These are phyloP conservation scores for Gavialis gangeticus DNA, from an alignment of 2,113 vertebrate genomes.

Conservation along the genomic window DNA sequence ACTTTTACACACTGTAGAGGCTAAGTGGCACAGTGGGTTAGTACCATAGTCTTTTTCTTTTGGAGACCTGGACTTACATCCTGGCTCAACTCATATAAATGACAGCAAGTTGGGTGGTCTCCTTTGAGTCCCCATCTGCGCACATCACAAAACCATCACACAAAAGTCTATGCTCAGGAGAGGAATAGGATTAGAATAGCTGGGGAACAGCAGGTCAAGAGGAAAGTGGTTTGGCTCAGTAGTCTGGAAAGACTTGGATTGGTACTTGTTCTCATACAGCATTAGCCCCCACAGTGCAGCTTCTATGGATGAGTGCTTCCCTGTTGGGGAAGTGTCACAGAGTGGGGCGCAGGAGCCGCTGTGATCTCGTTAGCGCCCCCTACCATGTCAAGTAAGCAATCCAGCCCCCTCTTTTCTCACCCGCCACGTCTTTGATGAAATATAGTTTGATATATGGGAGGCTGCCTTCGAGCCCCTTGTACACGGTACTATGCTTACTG, in stretches of 20 bases:
- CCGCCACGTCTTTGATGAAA: no score
- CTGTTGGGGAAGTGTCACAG: no score
- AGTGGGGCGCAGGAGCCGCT: no score
- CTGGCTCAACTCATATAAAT: constrained; percentile 49
- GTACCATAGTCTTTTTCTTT: constrained; percentile 60
- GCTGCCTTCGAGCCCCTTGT: no score
- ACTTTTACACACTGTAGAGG: constrained; percentile 36
- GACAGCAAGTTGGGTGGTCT: constrained; percentile 80
- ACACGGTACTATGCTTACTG: no score
- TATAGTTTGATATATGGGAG: no score
- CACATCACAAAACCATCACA: constrained; percentile 64
- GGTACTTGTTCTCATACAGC: neutral
- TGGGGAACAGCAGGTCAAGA: neutral
- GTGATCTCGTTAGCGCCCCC: no score
- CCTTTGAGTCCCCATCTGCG: constrained; percentile 56
- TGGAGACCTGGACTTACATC: constrained; percentile 38
- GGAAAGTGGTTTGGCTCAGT: neutral
- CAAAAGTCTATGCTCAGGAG: constrained; percentile 55
- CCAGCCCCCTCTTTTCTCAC: no score
- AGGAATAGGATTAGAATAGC: neutral
- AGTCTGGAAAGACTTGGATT: neutral
- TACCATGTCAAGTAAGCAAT: no score
- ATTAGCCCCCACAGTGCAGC: neutral
- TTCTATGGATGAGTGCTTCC: no score
- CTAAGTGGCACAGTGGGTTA: constrained; percentile 71